Base-by-base conservation (phyloP, 2,113 vertebrate genomes). In the Eleginops maclovinus region DNA sequence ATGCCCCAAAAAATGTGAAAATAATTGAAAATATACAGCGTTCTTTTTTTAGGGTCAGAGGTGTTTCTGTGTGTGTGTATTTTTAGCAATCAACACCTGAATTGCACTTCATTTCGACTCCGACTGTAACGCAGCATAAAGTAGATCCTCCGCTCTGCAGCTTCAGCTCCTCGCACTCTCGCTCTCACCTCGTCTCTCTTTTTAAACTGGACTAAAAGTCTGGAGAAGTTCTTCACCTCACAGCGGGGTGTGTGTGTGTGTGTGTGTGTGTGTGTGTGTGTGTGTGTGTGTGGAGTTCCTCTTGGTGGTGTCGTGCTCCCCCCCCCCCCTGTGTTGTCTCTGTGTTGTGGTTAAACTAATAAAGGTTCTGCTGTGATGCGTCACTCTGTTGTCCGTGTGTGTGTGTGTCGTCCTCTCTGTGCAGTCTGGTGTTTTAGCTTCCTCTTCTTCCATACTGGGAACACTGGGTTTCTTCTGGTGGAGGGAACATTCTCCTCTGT, bases 311-410 rank as follows among this genome's bases (percentile, higher is more conserved):
- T 50, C 24, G 64, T 87, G 43, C 75, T 87, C 22, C 26, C 75
- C 50, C 51, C 24, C 26, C 1, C 31, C 31, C 8, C 31, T 36
- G 31, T 86, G 71, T 88, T 79, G 75, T 86, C 66, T 76, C 68
- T 44, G 75, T 60, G 9, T 59, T 93, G 92, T 93, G 53, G 56
- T 76, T 80, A 74, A 84, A 86, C 83, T 84, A 94, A 94, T 95
- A 94, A 94, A 94, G 75, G 84, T 89, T 87, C 63, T 76, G 85
- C 84, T 90, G 85, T 88, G 86, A 89, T 79, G 88, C 88, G 78
- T 76, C 70, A 74, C 40, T 72, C 83, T 7, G 53, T 87, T 15
- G 65, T 80, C 21, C 75, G 24, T 89, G 75, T 90, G 63, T 91
- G 68, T 79, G 89, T 90, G 76, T 12, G 50, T 79, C 51, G 50